Base-by-base conservation (phyloP, 2,888 invertebrate genomes). In the Slavum lentiscoides region DNA sequence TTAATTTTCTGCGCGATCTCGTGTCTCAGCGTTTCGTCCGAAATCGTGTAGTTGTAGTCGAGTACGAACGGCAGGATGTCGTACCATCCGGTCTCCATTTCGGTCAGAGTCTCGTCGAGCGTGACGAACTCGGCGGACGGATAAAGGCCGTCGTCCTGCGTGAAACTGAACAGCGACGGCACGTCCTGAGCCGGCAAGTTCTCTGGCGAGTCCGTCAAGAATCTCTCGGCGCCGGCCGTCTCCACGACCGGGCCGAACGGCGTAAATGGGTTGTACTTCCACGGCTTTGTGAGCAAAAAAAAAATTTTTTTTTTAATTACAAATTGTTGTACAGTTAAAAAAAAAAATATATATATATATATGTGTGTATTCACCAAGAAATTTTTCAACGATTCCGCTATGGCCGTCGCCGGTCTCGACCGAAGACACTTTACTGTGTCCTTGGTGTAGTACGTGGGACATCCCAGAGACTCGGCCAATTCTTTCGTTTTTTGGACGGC, bases 221-320 rank as follows among this genome's bases (percentile, higher is more conserved):
- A 92, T 0, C 92, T 90, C 39, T 90, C 87, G 0, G 85, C 81
- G 0, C 89, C 86, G 2, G 88, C 86, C 76, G 86, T 87, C 84
- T 94, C 94, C 0, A 91, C 88, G 0, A 92, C 92, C 0, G 93
- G 92, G 0, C 91, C 92, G 85, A 93, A 93, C 0, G 92, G 91
- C 0, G 92, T 89, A 85, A 92, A 92, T 82, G 93, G 90, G 85
- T 90, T 90, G 84, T 91, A 91, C 21, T 90, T 86, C 87, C 88
- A 90, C 39, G 89, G 88, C 89, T 89, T 30, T 30, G 30, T 30
- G 30, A 30, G 4, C 30, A 4, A 30, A 30, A 30, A 30, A 30
- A 30, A 30, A 30, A 30, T 30, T 30, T 30, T 30, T 30, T 30
- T 30, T 30, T 30, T 30, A 30, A 30, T 30, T 30, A 30, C 1